Percentiles rank a stretch among this genome's conserved stretches.
These are phyloP conservation scores for Aplodontia rufa DNA, from an alignment of 2,113 vertebrate species.

Conservation along the genomic window DNA sequence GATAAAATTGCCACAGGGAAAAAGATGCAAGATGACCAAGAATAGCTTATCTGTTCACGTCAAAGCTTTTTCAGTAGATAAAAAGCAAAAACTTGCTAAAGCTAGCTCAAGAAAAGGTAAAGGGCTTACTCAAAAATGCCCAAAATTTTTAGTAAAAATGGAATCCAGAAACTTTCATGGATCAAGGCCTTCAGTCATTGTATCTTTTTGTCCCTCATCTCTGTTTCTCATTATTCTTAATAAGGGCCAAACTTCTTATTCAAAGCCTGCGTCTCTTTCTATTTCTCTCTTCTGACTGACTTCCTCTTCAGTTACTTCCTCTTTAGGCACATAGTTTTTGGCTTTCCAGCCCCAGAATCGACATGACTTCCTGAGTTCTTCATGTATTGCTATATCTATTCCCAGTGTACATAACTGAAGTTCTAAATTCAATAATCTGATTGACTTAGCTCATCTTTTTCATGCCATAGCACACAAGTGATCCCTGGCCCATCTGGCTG, in stretches of 20 bases:
- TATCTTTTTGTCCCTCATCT: background rate
- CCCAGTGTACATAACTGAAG: background rate
- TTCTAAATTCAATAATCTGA: background rate
- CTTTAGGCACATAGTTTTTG: background rate
- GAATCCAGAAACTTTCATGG: background rate
- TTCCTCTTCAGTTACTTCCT: background rate
- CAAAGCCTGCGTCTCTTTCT: background rate
- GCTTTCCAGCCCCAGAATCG: background rate
- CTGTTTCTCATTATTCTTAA: background rate
- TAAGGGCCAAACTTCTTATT: background rate
- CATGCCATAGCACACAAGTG: background rate
- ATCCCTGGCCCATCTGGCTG: background rate
- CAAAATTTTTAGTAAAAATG: background rate
- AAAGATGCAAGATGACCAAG: background rate
- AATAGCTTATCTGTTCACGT: conserved; percentile 23
- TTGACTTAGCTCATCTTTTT: background rate
- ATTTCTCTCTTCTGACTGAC: background rate
- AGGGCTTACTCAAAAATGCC: background rate
- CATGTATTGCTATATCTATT: background rate
- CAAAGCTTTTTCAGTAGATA: background rate
- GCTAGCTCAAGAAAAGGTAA: background rate
- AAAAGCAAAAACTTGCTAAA: background rate
- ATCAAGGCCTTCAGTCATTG: background rate
- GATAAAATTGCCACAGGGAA: background rate
- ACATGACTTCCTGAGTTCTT: background rate